Evolutionary conservation across 2,797 vertebrate genomes (phyloP).

Genomic region (Poeciliopsis infans): DNA sequence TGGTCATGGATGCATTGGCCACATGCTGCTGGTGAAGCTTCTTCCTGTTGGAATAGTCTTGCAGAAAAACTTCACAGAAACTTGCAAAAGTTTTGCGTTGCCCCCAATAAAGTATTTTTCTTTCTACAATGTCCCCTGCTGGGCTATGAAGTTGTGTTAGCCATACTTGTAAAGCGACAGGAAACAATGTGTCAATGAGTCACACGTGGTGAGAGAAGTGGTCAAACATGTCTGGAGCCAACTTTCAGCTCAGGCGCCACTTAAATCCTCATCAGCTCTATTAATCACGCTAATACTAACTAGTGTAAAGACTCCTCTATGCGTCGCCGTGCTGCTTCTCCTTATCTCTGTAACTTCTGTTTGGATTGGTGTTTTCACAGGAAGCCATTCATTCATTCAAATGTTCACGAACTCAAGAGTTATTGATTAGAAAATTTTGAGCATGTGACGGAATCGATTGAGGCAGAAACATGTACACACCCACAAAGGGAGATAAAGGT

Average conservation of each 20-base stretch:
- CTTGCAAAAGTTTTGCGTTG: background rate
- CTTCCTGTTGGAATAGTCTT: background rate
- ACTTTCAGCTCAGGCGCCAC: slow-evolving; percentile 73
- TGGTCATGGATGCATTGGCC: background rate
- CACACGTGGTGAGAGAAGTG: slow-evolving; percentile 11
- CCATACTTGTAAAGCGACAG: slow-evolving; percentile 1
- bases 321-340: slow-evolving; percentile 58
- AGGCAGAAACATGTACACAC: slow-evolving; percentile 15
- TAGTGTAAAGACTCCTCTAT: slow-evolving; percentile 52
- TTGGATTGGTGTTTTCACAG: slow-evolving; percentile 77
- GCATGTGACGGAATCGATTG: slow-evolving; percentile 58
- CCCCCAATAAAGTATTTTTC: background rate
- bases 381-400: slow-evolving; percentile 62
- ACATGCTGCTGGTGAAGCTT: background rate
- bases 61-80: background rate
- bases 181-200: slow-evolving; percentile 36
- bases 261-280: slow-evolving; percentile 70
- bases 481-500: slow-evolving; percentile 10
- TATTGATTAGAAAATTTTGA: slow-evolving; percentile 65
- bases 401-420: slow-evolving; percentile 40
- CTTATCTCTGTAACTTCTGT: slow-evolving; percentile 72
- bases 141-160: background rate
- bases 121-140: background rate
- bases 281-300: slow-evolving; percentile 72
- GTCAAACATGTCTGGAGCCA: slow-evolving; percentile 67